Percentiles rank a stretch among this genome's conserved stretches.
Conservation (phyloP, 2,888 invertebrate species). For the Melipona bicolor region DNA sequence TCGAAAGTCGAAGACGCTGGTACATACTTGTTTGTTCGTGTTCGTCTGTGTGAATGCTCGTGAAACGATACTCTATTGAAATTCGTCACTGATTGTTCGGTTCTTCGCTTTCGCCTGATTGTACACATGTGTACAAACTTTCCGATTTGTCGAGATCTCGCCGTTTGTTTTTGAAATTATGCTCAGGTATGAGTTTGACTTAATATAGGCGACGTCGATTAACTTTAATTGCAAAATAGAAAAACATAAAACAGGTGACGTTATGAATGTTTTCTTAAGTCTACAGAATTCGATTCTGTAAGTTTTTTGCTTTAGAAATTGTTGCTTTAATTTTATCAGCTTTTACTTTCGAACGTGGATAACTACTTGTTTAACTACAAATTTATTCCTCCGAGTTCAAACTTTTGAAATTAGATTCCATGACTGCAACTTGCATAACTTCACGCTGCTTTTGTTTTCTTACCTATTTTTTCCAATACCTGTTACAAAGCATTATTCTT, state of each 20-base stretch:
- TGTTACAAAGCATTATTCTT: neutral
- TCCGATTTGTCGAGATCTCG: neutral
- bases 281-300: neutral
- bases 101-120: slow-evolving; percentile 58
- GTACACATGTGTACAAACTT: slow-evolving; percentile 25
- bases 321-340: neutral
- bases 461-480: neutral
- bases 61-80: slow-evolving; percentile 67
- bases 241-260: neutral
- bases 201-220: neutral
- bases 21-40: neutral
- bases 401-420: slow-evolving; percentile 8
- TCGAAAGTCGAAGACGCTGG: slow-evolving; percentile 54
- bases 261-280: neutral
- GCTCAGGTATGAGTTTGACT: neutral
- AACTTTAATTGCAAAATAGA: neutral
- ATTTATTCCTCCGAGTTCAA: neutral
- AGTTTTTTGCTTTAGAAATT: neutral
- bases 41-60: slow-evolving; percentile 54
- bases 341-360: neutral
- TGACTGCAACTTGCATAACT: neutral
- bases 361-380: neutral
- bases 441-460: neutral
- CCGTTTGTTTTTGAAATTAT: neutral
- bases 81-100: slow-evolving; percentile 64